A percentile compares a stretch with the other conserved stretches of the same genome.
Conservation (phyloP, 2,113 vertebrate genomes). For the Acrocephalus arundinaceus region DNA sequence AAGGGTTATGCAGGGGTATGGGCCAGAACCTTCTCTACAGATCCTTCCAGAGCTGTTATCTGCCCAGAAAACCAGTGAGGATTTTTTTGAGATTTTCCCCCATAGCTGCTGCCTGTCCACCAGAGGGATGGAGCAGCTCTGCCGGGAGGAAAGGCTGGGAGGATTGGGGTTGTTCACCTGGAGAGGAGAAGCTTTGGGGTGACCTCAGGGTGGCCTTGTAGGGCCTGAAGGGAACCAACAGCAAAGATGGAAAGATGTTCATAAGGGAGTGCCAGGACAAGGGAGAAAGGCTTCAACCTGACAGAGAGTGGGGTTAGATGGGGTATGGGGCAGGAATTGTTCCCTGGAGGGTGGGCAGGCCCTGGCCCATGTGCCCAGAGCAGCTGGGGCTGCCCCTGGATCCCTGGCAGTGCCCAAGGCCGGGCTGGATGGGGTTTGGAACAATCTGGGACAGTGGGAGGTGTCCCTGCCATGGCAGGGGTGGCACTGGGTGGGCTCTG, state of each 20-base stretch:
- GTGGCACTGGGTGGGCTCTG: accelerated
- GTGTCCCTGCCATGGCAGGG: not conserved
- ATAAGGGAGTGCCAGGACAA: not conserved
- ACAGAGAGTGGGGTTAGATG: not conserved
- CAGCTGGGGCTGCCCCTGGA: not conserved
- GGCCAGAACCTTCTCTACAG: not conserved
- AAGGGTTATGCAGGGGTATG: not conserved
- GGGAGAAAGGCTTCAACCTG: not conserved
- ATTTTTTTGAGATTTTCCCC: not conserved
- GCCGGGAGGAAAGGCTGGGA: not conserved
- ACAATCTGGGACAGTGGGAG: not conserved
- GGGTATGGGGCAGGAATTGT: too few relatives aligned
- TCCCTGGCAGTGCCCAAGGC: not conserved
- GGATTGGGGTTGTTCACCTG: not conserved
- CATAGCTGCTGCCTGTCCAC: not conserved
- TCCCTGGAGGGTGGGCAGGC: accelerated
- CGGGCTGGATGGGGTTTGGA: not conserved
- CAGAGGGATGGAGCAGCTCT: not conserved
- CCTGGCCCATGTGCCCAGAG: not conserved
- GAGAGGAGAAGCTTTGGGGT: not conserved
- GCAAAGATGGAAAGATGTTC: not conserved
- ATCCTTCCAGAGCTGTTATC: not conserved
- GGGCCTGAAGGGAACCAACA: not conserved
- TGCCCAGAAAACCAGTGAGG: not conserved
- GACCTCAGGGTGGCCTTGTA: not conserved